These are phyloP conservation scores for Imbricaverruca yamaguchii DNA, from an alignment of 2,888 invertebrate genomes.

Conservation along the genomic window DNA sequence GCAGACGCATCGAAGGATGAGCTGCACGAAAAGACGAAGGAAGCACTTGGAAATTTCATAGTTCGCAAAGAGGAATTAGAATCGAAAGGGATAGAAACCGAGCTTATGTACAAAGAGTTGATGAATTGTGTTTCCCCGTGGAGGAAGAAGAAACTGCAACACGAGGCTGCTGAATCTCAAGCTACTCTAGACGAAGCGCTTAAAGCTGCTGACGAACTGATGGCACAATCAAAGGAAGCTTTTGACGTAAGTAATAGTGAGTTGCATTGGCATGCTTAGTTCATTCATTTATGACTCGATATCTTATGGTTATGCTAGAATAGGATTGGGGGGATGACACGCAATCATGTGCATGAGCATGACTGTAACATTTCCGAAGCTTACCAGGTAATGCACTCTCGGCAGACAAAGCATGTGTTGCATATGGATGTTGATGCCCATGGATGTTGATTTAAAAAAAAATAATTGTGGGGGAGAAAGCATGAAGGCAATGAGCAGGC, in stretches of 20 bases:
- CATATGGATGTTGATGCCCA: no score
- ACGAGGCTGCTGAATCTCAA: neutral
- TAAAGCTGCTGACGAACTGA: conserved; percentile 5
- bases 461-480: no score
- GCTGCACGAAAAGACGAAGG: neutral
- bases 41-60: neutral
- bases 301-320: no score
- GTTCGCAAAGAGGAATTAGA: neutral
- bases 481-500: no score
- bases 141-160: neutral
- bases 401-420: no score
- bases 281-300: no score
- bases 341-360: no score
- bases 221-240: neutral
- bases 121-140: conserved; percentile 1
- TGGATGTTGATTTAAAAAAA: no score
- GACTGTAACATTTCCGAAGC: no score
- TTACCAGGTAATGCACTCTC: no score
- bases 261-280: no score
- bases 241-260: neutral
- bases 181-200: neutral
- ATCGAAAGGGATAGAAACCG: conserved; percentile 6
- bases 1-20: neutral
- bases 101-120: conserved; percentile 7
- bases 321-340: no score